Evolutionary conservation across 2,797 vertebrate species (phyloP).

Genomic region (Cyprinodon diabolis): DNA sequence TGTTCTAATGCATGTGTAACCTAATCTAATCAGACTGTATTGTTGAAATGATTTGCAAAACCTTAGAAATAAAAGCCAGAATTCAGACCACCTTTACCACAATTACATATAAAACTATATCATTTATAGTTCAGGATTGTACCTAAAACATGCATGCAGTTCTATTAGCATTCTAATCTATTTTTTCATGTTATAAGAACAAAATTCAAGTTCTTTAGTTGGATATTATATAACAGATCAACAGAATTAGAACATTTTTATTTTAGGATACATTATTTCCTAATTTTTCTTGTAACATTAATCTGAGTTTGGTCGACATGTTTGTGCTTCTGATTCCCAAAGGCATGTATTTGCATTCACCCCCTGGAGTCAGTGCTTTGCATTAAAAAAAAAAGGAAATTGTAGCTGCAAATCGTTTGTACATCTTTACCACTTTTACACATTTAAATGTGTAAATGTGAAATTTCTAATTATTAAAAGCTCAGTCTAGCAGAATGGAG

Average conservation of each 20-base stretch:
- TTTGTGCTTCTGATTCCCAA: too few species aligned
- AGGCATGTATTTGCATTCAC: too few species aligned
- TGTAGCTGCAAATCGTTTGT: too few species aligned
- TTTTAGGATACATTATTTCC: too few species aligned
- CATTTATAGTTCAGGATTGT: neutral
- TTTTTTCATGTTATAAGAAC: neutral
- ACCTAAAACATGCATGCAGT: conserved; percentile 4
- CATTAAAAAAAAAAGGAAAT: too few species aligned
- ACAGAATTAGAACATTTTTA: neutral
- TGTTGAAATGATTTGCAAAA: conserved; percentile 14
- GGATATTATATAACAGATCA: neutral
- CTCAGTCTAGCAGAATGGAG: too few species aligned
- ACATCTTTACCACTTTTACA: too few species aligned
- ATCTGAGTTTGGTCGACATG: too few species aligned
- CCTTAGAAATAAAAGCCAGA: neutral
- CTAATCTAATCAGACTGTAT: conserved; percentile 13
- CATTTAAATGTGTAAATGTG: too few species aligned
- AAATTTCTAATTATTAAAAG: too few species aligned
- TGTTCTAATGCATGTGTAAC: neutral
- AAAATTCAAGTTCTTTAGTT: neutral
- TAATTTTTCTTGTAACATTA: too few species aligned
- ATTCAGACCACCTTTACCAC: neutral
- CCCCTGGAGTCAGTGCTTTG: too few species aligned
- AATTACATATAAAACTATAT: conserved; percentile 1
- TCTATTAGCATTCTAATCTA: neutral